Base-by-base conservation (phyloP, 2,888 invertebrate genomes). In the Zhuqinia jingwanae region DNA sequence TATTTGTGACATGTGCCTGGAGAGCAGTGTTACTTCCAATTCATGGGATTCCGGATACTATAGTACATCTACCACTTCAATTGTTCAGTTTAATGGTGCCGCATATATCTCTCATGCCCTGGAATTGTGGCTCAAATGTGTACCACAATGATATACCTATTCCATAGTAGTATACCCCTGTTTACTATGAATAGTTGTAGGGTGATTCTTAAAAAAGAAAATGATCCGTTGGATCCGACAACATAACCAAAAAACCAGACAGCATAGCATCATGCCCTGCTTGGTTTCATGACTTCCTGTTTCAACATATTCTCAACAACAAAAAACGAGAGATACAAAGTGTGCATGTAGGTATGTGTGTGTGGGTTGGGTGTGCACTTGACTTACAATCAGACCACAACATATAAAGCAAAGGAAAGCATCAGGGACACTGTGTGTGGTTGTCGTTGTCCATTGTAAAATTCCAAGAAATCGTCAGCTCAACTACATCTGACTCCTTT, bases 211-310 rank as follows among this genome's bases (percentile, higher is more conserved):
- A 3, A 36, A 3, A 36, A 36, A 36, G 36, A 36, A 36, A 53
- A n/a, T 53, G 15, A n/a, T 53, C 6, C 53, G 17, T 53, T 53
- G 3, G n/a, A 3, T 53, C 53, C 15, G 53, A 13, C 53, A 17
- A 45, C 13, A 45, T 45, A n/a, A n/a, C 17, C 53, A 8, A 53
- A 3, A 15, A 15, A n/a, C 53, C 13, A 3, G 53, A 25, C 25
- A n/a, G n/a, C 27, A 13, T 36, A 63, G 11, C 36, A 8, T 8
- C 36, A 77, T 58, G 77, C 77, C 78, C 63, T 25, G n/a, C 63
- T 78, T 25, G 42, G 42, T 60, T 77, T 77, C 77, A 77, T 25
- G 77, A 63, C 63, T 63, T 77, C 78, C 78, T 17, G n/a, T 1
- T 36, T 68, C 25, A n/a, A 58, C 20, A 11, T 58, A 58, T 50